Evolutionary conservation across 2,888 invertebrate species (phyloP), one percentile per base, ranked within the genome.

Genomic region (Sclerodermus sp.): DNA sequence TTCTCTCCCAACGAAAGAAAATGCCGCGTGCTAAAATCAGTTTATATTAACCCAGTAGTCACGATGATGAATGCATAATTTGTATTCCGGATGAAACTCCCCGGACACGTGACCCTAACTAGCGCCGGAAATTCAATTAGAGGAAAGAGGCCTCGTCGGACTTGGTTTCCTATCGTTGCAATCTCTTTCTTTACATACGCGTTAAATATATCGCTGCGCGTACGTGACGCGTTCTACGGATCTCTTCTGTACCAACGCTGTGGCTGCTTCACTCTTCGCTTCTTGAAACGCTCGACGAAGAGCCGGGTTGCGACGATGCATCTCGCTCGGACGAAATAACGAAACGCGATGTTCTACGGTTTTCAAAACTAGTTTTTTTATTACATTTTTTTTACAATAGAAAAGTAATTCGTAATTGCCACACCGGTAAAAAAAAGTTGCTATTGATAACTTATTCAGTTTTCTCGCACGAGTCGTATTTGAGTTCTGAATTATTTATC

Each of bases 361-460:
- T 42, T 53, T 57, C 45, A 17, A 65, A 65, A 63, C 52, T 60
- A 48, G 34, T 56, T 56, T 44, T 62, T 23, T 34, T 34, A 34
- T 13, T 34, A 10, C 12, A 34, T 34, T 4, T 14, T 36, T 38
- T 12, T 2, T 38, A 14, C 15, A 38, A 38, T 38, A 23, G 23
- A 5, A 34, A 34, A 48, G 49, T 37, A 45, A 31, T 58, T 55
- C 42, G 41, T 51, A 49, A 17, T 38, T 36, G 44, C 52, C 56
- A 58, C 47, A 54, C 54, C 53, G 54, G 54, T 54, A 53, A 49
- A 58, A 61, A 46, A 64, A 62, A 12, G n/a, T n/a, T n/a, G n/a
- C n/a, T n/a, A n/a, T n/a, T n/a, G n/a, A n/a, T n/a, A n/a, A n/a
- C n/a, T n/a, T n/a, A n/a, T n/a, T n/a, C n/a, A n/a, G n/a, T 34